Base-by-base conservation (phyloP, 2,113 vertebrate species). In the Mastomys coucha region DNA sequence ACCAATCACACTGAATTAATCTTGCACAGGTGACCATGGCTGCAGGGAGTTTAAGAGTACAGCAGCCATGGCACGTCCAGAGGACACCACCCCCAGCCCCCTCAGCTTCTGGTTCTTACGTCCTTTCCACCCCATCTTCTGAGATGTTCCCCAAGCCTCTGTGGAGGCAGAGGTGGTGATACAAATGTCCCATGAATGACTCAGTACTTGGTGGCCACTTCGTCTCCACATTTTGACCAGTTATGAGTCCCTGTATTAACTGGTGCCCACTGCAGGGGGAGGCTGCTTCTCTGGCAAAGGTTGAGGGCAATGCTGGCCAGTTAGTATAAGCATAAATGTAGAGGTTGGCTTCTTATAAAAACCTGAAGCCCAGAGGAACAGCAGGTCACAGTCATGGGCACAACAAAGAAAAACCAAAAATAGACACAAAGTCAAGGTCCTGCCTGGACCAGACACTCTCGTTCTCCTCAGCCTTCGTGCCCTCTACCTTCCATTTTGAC, bases 101-200 rank as follows among this genome's bases (percentile, higher is more conserved):
- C 53, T 39, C n/a, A 42, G 2, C n/a, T 31, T 28, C 81, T 42
- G 58, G 24, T 58, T 45, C 24, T 65, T 3, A 13, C 20, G 39
- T 73, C 7, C 33, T 17, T 24, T 10, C 8, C 16, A 0, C 24
- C n/a, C n/a, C n/a, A n/a, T n/a, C n/a, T n/a, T n/a, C n/a, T n/a
- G n/a, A n/a, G n/a, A n/a, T n/a, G n/a, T n/a, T 56, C 56, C 80
- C 24, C 4, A n/a, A 63, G 81, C 56, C 56, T 42, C 26, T 1
- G 22, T 60, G 53, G 36, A 39, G 11, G 51, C 51, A 28, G 36
- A 60, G 20, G 80, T 63, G n/a, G 6, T 84, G 81, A 81, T 16
- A 82, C 36, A 82, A 60, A 82, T 26, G 56, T 28, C 13, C 80
- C 13, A 3, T 14, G 17, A 24, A 58, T 24, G n/a, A 42, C n/a